Conservation (phyloP, 2,113 vertebrate species). For the Grammomys dolichurus region DNA sequence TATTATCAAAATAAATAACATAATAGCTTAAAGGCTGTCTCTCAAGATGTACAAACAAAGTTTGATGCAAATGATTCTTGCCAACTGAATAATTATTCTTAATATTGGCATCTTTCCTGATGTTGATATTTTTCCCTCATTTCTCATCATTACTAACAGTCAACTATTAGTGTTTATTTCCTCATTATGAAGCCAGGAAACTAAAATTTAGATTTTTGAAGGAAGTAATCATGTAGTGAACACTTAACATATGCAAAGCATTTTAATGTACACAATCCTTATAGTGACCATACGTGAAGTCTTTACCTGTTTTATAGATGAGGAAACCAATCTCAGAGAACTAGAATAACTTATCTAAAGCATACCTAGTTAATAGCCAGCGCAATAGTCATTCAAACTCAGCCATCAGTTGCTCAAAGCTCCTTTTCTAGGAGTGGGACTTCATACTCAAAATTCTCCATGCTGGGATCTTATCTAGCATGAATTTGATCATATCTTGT, state of each 20-base stretch:
- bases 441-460: background rate
- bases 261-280: background rate
- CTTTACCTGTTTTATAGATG: constrained; percentile 6
- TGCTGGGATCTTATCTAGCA: background rate
- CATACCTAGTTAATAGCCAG: background rate
- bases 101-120: background rate
- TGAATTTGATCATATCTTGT: background rate
- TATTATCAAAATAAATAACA: background rate
- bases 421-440: background rate
- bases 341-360: background rate
- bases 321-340: background rate
- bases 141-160: background rate
- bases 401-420: background rate
- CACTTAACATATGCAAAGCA: background rate
- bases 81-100: background rate
- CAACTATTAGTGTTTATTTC: background rate
- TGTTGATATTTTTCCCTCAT: background rate
- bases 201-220: background rate
- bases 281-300: background rate
- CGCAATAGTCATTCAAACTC: background rate
- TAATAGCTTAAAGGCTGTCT: background rate
- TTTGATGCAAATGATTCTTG: background rate
- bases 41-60: background rate
- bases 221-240: background rate
- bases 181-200: background rate